A percentile compares a stretch with the other conserved stretches of the same genome.
phyloP scores from a whole-genome alignment of 2,113 vertebrate genomes.

The Zosterops hypoxanthus region DNA sequence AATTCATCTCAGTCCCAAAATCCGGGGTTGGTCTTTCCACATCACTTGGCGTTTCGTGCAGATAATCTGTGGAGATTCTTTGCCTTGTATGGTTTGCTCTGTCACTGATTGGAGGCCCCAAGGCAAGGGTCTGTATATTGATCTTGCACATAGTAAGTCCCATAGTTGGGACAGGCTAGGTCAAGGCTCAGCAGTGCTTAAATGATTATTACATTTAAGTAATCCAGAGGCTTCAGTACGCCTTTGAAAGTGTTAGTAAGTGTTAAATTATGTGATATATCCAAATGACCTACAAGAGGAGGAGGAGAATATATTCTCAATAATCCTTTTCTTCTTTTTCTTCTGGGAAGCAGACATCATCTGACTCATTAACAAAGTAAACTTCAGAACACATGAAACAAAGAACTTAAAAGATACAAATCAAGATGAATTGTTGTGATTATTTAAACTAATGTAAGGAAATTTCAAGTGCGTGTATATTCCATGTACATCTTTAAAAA shows the following conservation, averaged over 20 bases:
- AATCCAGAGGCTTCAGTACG: background rate
- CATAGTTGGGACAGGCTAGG: background rate
- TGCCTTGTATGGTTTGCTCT: background rate
- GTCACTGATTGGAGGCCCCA: background rate
- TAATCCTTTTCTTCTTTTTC: background rate
- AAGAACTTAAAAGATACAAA: background rate
- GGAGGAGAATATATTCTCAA: background rate
- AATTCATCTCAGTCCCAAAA: background rate
- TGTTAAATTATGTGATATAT: background rate
- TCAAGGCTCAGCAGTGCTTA: background rate
- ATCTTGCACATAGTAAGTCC: rapidly evolving
- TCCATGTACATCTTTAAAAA: background rate
- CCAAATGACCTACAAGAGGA: background rate
- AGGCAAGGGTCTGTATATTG: background rate
- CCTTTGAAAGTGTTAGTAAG: background rate
- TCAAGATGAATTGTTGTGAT: background rate
- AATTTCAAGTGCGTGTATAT: background rate
- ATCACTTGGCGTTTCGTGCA: background rate
- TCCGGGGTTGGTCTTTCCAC: background rate
- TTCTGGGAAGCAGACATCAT: background rate
- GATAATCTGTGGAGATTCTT: background rate
- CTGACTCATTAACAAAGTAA: background rate
- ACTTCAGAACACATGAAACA: background rate
- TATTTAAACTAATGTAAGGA: background rate
- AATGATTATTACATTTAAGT: background rate